Percentiles rank a stretch among this genome's conserved stretches.
These are phyloP conservation scores for Procapra przewalskii DNA, from an alignment of 2,113 vertebrate genomes.

Conservation along the genomic window DNA sequence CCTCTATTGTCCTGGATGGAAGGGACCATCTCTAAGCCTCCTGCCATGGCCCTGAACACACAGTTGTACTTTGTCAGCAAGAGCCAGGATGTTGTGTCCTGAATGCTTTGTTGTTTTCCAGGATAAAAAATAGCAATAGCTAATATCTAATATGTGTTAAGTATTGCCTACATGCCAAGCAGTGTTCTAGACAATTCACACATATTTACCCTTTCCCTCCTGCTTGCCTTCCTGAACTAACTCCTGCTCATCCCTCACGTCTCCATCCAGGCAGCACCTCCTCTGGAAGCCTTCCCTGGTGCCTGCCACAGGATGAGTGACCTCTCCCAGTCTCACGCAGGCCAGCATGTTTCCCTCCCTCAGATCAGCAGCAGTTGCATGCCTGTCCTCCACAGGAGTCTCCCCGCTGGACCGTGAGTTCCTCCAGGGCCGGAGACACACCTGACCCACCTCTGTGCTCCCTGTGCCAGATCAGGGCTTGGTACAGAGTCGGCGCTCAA, in stretches of 20 bases:
- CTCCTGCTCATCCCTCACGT: neutral
- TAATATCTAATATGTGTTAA: neutral
- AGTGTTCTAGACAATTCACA: neutral
- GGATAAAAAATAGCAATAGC: neutral
- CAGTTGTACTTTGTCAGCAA: neutral
- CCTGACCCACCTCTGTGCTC: neutral
- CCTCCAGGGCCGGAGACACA: neutral
- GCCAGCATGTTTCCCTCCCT: neutral
- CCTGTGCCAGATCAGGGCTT: neutral
- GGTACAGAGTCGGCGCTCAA: fast-evolving
- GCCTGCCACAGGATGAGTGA: neutral
- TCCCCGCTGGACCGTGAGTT: neutral
- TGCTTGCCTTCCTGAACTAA: neutral
- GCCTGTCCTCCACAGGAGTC: neutral
- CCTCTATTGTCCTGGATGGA: neutral
- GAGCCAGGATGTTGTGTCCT: neutral
- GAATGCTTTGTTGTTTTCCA: neutral
- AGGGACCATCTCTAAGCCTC: neutral
- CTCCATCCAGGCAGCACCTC: neutral
- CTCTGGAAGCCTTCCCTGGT: neutral
- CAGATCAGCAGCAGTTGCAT: neutral
- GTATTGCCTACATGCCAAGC: neutral
- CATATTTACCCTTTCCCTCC: neutral
- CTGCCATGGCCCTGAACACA: neutral
- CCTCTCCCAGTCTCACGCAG: neutral